Evolutionary conservation across 1,140 invertebrate species (phyloP).

Genomic region (Nomia melanderi): DNA sequence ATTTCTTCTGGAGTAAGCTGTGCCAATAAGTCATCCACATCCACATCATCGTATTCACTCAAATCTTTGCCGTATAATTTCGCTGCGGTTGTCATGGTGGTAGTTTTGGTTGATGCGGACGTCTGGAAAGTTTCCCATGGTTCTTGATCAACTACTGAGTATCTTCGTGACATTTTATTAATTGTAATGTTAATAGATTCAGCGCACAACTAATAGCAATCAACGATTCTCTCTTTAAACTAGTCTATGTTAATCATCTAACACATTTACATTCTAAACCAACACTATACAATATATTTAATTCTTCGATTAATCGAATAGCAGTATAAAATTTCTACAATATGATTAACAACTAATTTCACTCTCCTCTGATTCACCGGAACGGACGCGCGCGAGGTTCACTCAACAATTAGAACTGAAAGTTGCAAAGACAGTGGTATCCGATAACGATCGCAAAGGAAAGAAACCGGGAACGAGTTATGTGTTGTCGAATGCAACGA

Average conservation of each 20-base stretch:
- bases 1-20: slow-evolving; percentile 98
- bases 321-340: too few relatives aligned
- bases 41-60: slow-evolving; percentile 96
- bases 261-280: background rate
- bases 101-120: slow-evolving; percentile 91
- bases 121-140: slow-evolving; percentile 84
- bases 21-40: slow-evolving; percentile 97
- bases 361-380: background rate
- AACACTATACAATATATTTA: background rate
- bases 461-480: background rate
- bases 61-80: slow-evolving; percentile 96
- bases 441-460: background rate
- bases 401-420: background rate
- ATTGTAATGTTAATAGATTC: background rate
- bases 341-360: slow-evolving; percentile 12
- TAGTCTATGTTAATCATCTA: slow-evolving; percentile 8
- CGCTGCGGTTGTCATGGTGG: slow-evolving; percentile 92
- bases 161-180: slow-evolving; percentile 54
- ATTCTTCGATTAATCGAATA: too few relatives aligned
- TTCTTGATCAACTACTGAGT: slow-evolving; percentile 60
- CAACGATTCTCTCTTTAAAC: background rate
- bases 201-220: background rate
- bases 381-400: slow-evolving; percentile 1
- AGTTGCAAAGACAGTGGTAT: background rate
- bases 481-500: slow-evolving; percentile 2